Base-by-base conservation (phyloP, 2,797 vertebrate species). In the Syngnathus rostellatus region DNA sequence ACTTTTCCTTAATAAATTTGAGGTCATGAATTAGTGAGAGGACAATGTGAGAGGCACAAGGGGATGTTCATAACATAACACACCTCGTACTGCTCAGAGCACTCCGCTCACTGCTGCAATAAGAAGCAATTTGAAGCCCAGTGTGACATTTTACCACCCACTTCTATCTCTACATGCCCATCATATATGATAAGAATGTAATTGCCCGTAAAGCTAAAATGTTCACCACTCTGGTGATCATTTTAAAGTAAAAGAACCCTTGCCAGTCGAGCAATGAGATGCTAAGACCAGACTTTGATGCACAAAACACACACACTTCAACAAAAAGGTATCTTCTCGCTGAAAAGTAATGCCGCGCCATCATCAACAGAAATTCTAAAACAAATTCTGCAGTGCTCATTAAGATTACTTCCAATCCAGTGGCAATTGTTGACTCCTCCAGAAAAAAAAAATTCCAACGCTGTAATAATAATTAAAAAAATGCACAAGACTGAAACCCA, bases 1-100 rank as follows among this genome's bases (percentile, higher is more conserved):
- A 63, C 46, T 80, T 79, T 85, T 80, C 79, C 77, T 73, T 81
- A 77, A 81, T 81, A 77, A 83, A 87, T 82, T 70, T 43, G 23
- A 66, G 73, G 76, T 81, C 79, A 82, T 83, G 74, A 88, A 88
- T 88, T 83, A 87, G 81, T 62, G 80, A 81, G 72, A 64, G 74
- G 79, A 76, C 78, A 70, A 72, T 66, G 71, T 78, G 77, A 79
- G 81, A 76, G 65, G 69, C 66, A 67, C 75, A 73, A 67, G 68
- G 64, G 71, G 63, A 76, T 79, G 81, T 83, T 83, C 78, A 73
- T 77, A 64, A 40, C n/a, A 41, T 38, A 64, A 51, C 70, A 76
- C 70, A 74, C 65, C 85, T 78, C 73, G 66, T 69, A 72, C 66
- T 71, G 77, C 77, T 74, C 77, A 74, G 76, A 76, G 67, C 68